Conservation (phyloP, 2,113 vertebrate species). For the Loxodonta africana region DNA sequence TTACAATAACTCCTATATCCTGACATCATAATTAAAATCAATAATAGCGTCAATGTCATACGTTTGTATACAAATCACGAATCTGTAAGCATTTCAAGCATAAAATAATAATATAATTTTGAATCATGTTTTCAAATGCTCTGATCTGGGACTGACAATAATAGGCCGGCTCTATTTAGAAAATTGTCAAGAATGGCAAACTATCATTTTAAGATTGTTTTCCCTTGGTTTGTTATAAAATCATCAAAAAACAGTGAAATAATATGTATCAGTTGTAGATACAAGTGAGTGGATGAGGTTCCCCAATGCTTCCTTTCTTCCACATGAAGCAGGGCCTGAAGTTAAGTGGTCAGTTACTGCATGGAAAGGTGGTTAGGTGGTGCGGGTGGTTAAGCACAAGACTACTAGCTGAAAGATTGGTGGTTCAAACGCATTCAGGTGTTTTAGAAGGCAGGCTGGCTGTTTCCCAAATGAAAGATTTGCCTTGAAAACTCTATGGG, state of each 20-base stretch:
- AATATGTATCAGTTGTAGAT: neutral
- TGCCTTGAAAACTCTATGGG: no score
- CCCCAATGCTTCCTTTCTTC: neutral
- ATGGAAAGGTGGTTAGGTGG: no score
- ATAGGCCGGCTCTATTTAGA: neutral
- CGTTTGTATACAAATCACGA: neutral
- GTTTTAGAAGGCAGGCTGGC: no score
- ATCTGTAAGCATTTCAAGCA: neutral
- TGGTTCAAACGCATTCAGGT: no score
- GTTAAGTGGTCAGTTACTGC: no score
- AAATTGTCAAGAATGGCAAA: neutral
- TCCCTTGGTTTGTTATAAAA: neutral
- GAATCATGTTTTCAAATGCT: neutral
- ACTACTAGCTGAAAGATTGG: no score
- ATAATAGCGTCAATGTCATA: neutral
- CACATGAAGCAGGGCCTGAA: no score
- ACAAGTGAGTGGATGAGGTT: neutral
- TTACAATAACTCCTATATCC: neutral
- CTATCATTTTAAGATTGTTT: neutral
- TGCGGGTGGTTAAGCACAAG: no score
- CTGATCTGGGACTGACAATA: neutral
- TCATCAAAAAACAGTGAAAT: neutral
- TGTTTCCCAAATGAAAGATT: no score
- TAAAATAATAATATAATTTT: neutral
- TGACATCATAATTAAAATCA: neutral